phyloP scores from a whole-genome alignment of 1,140 invertebrate genomes.

The Drosophila parvula region DNA sequence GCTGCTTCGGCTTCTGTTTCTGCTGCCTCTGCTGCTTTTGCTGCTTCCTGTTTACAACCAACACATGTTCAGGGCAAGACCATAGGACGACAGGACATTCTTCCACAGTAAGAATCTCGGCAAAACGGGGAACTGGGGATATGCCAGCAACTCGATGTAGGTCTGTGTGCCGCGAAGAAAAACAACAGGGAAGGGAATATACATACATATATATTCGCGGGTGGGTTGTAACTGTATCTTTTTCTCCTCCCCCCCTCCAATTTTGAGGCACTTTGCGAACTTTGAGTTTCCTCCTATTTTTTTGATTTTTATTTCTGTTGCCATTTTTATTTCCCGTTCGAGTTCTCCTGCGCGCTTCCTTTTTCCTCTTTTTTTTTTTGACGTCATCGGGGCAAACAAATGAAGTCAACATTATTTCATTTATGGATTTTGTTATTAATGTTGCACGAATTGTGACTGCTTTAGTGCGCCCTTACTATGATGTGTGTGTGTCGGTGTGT shows the following conservation, averaged over 20 bases:
- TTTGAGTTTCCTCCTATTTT: slow-evolving; percentile 31
- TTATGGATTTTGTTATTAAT: slow-evolving; percentile 82
- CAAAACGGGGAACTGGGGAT: not conserved
- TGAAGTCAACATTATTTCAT: slow-evolving; percentile 80
- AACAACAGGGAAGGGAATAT: not conserved
- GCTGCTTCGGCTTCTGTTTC: slow-evolving; percentile 39
- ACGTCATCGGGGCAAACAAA: slow-evolving; percentile 76
- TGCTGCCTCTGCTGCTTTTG: slow-evolving; percentile 17
- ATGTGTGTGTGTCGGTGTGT: slow-evolving; percentile 13
- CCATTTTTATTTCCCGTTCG: slow-evolving; percentile 48
- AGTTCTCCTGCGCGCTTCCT: slow-evolving; percentile 9
- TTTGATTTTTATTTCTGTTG: slow-evolving; percentile 40
- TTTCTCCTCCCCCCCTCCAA: slow-evolving; percentile 11
- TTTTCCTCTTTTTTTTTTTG: slow-evolving; percentile 60
- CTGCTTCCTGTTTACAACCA: slow-evolving; percentile 79
- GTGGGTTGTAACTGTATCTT: slow-evolving; percentile 5
- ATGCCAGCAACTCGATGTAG: slow-evolving; percentile 24
- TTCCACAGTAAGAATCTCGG: slow-evolving; percentile 50
- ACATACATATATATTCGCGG: slow-evolving; percentile 16
- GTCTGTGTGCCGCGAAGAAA: slow-evolving; percentile 45
- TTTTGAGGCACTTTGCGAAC: slow-evolving; percentile 46
- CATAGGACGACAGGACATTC: slow-evolving; percentile 39
- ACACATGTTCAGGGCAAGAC: slow-evolving; percentile 66
- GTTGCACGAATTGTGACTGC: slow-evolving; percentile 54
- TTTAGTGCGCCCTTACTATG: slow-evolving; percentile 20